phyloP scores from a whole-genome alignment of 2,797 vertebrate genomes.

The Alca torda region DNA sequence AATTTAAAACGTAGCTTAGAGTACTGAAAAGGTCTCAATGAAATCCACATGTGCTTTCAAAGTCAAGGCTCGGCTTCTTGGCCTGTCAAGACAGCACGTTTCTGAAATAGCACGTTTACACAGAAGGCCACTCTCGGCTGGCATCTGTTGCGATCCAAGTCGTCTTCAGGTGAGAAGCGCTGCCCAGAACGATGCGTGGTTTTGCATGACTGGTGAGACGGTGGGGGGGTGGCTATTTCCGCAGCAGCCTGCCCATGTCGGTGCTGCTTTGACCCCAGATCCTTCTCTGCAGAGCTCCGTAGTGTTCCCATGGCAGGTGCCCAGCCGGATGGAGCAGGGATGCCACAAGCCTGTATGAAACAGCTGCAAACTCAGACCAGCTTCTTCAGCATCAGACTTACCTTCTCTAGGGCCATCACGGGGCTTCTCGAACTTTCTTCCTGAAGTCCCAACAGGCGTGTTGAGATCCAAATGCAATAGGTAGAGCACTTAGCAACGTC shows the following conservation, averaged over 20 bases:
- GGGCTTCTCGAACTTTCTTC: neutral
- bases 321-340: neutral
- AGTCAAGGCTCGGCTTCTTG: neutral
- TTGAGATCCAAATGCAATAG: neutral
- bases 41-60: neutral
- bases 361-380: neutral
- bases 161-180: neutral
- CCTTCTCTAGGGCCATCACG: neutral
- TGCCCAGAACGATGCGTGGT: neutral
- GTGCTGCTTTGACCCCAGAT: neutral
- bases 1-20: neutral
- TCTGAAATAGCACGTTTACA: neutral
- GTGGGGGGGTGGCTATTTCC: neutral
- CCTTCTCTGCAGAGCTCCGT: neutral
- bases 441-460: neutral
- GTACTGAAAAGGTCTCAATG: neutral
- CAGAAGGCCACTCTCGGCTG: neutral
- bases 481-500: neutral
- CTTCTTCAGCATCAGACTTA: neutral
- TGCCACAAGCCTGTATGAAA: neutral
- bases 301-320: neutral
- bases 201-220: neutral
- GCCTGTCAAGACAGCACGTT: neutral
- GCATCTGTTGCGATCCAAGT: neutral
- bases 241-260: neutral